Evolutionary conservation across 35 echinoderm and acorn worm genomes (phyloP), one percentile per base, ranked within the genome.

Genomic region (Nesometra sesokonis): DNA sequence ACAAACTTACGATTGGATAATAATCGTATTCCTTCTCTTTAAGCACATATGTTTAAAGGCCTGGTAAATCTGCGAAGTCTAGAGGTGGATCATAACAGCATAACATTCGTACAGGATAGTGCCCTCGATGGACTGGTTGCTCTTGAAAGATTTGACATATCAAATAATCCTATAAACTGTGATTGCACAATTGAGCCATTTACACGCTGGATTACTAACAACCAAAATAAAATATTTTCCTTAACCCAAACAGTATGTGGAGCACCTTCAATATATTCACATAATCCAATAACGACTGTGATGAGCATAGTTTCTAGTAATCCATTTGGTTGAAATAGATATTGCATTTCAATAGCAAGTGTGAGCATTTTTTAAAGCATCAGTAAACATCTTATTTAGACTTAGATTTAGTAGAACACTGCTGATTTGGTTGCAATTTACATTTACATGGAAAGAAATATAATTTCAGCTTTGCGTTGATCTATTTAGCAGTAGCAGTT

Each of bases 111-210:
- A 29, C 87, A 92, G 27, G 89, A 77, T 13, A 84, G 57, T 29
- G 67, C 80, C 67, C 30, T 98, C 29, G 35, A 29, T 0, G 76
- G 76, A 1, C 33, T 98, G 21, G 17, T 17, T 0, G 32, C 40
- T 36, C 36, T 98, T 0, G 33, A 80, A 78, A 84, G 88, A 36
- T 86, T 98, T 19, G 91, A 93, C 30, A 80, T 94, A 0, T 84
- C 88, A 30, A 91, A 77, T 33, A 93, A 86, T 29, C 82, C 77
- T 76, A 80, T 98, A 31, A 91, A 83, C 8, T 98, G 95, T 76
- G 94, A 97, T 47, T 97, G 94, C 77, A 82, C 87, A 5, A 46
- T 97, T 38, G 30, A n/a, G 17, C 76, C 78, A 31, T 97, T 97
- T 88, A 82, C 85, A 33, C 11, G 23, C 21, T 67, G 52, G 52